phyloP scores from a whole-genome alignment of 2,888 invertebrate genomes.

The Stenotaenia linearis region DNA sequence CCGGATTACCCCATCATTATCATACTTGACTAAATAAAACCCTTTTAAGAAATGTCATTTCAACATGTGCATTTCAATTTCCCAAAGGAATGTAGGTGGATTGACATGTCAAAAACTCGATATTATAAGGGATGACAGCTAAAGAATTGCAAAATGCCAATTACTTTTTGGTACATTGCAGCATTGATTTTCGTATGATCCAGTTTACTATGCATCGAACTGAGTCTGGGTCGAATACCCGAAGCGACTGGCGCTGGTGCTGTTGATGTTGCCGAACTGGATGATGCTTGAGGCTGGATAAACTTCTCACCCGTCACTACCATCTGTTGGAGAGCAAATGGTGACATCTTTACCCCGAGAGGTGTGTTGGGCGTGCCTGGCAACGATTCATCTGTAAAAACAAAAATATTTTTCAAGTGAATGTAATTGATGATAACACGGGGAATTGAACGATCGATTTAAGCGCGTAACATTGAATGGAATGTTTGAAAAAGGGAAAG shows the following conservation, averaged over 20 bases:
- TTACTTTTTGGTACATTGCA: slow-evolving; percentile 52
- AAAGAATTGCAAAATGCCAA: background rate
- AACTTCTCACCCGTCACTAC: slow-evolving; percentile 15
- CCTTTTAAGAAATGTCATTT: too few relatives aligned
- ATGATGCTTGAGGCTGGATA: slow-evolving; percentile 33
- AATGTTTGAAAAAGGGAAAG: too few relatives aligned
- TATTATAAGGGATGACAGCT: background rate
- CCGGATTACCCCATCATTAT: too few relatives aligned
- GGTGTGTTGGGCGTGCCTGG: slow-evolving; percentile 39
- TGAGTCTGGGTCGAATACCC: slow-evolving; percentile 33
- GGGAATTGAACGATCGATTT: too few relatives aligned
- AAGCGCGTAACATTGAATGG: too few relatives aligned
- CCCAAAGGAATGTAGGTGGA: background rate
- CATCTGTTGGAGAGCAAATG: slow-evolving; percentile 34
- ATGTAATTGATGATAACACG: too few relatives aligned
- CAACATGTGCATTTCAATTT: background rate
- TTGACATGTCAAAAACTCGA: background rate
- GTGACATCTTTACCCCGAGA: slow-evolving; percentile 35
- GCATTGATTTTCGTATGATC: slow-evolving; percentile 60
- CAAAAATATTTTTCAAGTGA: too few relatives aligned
- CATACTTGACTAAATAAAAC: too few relatives aligned
- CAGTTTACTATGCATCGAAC: slow-evolving; percentile 59
- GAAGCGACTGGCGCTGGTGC: background rate
- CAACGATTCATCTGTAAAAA: slow-evolving; percentile 35
- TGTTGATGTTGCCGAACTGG: background rate